Percentiles rank a stretch among this genome's conserved stretches.
Evolutionary conservation across 2,888 invertebrate species (phyloP).

Genomic region (Pomacea canaliculata): DNA sequence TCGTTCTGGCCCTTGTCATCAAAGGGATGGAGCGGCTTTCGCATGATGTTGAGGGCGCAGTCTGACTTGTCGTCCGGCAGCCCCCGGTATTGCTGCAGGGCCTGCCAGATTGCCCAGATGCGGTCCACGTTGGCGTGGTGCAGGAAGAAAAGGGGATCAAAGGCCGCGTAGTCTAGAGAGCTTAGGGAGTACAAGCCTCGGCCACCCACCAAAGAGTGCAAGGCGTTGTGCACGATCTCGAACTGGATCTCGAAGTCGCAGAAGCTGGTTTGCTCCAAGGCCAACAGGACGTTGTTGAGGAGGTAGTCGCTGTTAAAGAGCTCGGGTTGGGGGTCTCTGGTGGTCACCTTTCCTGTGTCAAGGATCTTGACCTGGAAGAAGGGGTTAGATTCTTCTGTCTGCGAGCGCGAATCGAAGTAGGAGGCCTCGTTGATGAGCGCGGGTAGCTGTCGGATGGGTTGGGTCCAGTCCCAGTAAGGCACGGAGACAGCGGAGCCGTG

Average conservation of each 20-base stretch:
- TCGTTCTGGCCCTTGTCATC: constrained; percentile 24
- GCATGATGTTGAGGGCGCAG: constrained; percentile 32
- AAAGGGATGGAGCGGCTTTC: constrained; percentile 33
- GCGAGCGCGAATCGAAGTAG: constrained; percentile 37
- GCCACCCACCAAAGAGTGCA: constrained; percentile 37
- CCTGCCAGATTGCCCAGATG: constrained; percentile 36
- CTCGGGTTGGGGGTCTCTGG: constrained; percentile 25
- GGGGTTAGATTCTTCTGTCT: constrained; percentile 31
- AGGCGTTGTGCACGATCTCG: constrained; percentile 32
- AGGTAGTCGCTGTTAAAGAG: constrained; percentile 32
- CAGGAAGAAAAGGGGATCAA: constrained; percentile 40
- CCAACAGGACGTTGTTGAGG: constrained; percentile 28
- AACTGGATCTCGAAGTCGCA: constrained; percentile 38
- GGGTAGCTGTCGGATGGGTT: constrained; percentile 29
- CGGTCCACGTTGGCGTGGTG: constrained; percentile 38
- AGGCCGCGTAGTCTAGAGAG: constrained; percentile 35
- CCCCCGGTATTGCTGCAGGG: constrained; percentile 26
- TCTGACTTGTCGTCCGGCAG: constrained; percentile 30
- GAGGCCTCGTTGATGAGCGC: constrained; percentile 32
- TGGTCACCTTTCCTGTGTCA: constrained; percentile 26
- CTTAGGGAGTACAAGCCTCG: constrained; percentile 31
- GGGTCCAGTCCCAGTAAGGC: constrained; percentile 42
- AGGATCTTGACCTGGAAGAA: constrained; percentile 33
- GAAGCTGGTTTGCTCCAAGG: constrained; percentile 39
- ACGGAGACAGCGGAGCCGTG: constrained; percentile 37